Evolutionary conservation across 2,888 invertebrate species (phyloP), one percentile per base, ranked within the genome.

Genomic region (Patella pellucida): DNA sequence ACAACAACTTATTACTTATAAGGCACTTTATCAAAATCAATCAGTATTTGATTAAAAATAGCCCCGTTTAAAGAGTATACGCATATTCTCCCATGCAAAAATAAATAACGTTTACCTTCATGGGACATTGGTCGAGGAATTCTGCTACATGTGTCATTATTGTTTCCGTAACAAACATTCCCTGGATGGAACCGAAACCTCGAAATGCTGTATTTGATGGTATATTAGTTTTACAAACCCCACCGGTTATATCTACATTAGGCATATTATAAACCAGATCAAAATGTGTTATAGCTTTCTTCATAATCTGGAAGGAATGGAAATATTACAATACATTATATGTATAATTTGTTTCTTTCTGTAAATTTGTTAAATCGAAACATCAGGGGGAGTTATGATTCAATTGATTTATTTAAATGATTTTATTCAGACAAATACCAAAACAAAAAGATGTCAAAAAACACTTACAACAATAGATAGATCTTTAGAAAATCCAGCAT

Each of bases 141-240:
- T 93, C 92, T 2, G 97, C 96, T 16, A 86, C 74, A 14, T 83
- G 77, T 41, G 79, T 74, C 52, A 87, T 79, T 16, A 78, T 78
- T 4, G 75, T 74, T 70, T 87, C 86, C 0, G 76, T 73, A 14
- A 85, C 74, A 67, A 86, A 72, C 81, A 82, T 81, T 12, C 76
- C 82, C 76, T 87, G 86, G 12, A 85, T 85, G 31, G 75, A 81
- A 41, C 87, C 87, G 79, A 86, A 87, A 3, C 87, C 88, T n/a
- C 97, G 93, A 87, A 97, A 98, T 0, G 97, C 97, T 0, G 97
- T 98, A 89, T 96, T 97, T 0, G 97, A 96, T 0, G 96, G 94
- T 72, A 96, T 90, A 92, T 98, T 97, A 0, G 98, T 98, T 91
- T 94, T 95, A 88, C 97, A 97, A 12, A 88, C 75, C 54, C 76